A percentile compares a stretch with the other conserved stretches of the same genome.
These are phyloP conservation scores for Amphilophus citrinellus DNA, from an alignment of 2,113 vertebrate species.

Conservation along the genomic window DNA sequence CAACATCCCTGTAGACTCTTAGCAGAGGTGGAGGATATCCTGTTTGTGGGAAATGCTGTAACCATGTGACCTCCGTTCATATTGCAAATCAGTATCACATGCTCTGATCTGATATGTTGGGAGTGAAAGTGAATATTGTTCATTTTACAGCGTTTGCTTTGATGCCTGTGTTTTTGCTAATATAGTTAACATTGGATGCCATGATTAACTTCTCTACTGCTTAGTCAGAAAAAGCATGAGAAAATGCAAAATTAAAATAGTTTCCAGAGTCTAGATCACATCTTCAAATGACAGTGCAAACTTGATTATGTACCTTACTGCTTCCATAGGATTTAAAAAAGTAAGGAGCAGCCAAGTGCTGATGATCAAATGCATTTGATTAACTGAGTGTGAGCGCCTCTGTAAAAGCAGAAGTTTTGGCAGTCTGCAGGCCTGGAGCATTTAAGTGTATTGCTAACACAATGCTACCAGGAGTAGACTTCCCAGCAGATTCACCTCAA, in stretches of 20 bases:
- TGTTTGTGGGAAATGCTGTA: conserved; percentile 7
- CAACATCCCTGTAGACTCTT: background rate
- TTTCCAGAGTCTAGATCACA: too few relatives aligned
- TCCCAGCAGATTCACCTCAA: accelerated
- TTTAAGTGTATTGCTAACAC: background rate
- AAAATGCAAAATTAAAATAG: too few relatives aligned
- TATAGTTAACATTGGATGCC: background rate
- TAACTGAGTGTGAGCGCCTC: background rate
- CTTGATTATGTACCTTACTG: background rate
- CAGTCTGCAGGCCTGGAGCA: background rate
- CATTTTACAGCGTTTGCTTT: background rate
- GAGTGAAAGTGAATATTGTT: background rate
- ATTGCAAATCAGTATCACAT: conserved; percentile 26
- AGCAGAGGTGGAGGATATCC: conserved; percentile 27
- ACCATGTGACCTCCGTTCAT: conserved; percentile 22
- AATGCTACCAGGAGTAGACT: background rate
- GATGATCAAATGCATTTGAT: background rate
- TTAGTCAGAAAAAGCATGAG: background rate
- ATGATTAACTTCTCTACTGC: background rate
- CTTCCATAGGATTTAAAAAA: background rate
- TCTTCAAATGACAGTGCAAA: too few relatives aligned
- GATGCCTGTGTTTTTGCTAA: background rate
- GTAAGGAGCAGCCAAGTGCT: background rate
- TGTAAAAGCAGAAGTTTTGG: too few relatives aligned
- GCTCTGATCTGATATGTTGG: background rate